Conservation (phyloP, 2,888 invertebrate genomes). For the Branchipolynoe longqiensis region DNA sequence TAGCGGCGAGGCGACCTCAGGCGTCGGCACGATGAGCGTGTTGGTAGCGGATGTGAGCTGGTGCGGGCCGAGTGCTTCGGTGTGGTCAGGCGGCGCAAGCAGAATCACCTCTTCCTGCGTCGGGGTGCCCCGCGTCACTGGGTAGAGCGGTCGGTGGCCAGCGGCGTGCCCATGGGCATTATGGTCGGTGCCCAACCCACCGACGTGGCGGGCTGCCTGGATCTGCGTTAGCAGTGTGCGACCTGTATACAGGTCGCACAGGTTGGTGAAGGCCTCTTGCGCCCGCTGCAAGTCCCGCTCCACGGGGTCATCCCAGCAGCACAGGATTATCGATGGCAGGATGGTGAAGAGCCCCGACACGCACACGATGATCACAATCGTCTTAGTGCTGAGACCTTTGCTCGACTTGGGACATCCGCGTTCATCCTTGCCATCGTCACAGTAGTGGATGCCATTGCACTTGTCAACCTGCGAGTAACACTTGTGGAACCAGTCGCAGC, state of each 20-base stretch:
- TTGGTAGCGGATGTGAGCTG: neutral
- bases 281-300: constrained; percentile 37
- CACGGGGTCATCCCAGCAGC: constrained; percentile 54
- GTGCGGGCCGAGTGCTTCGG: neutral
- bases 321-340: constrained; percentile 41
- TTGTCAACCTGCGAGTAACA: constrained; percentile 29
- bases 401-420: constrained; percentile 38
- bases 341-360: constrained; percentile 46
- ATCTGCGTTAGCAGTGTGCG: constrained; percentile 33
- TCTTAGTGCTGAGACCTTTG: constrained; percentile 37
- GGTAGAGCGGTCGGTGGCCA: neutral
- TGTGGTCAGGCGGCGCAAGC: constrained; percentile 9
- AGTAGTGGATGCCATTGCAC: constrained; percentile 39
- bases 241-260: constrained; percentile 37
- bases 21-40: constrained; percentile 10
- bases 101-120: constrained; percentile 47
- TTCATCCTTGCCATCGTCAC: constrained; percentile 43
- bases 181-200: neutral
- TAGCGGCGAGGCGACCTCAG: neutral
- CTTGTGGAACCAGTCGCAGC: constrained; percentile 47
- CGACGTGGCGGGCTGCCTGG: constrained; percentile 32
- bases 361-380: constrained; percentile 41
- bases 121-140: neutral
- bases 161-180: neutral
- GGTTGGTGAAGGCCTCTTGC: constrained; percentile 50